A percentile compares a stretch with the other conserved stretches of the same genome.
Conservation (phyloP, 1,140 invertebrate genomes). For the Pseudomyrmex dendroicus region DNA sequence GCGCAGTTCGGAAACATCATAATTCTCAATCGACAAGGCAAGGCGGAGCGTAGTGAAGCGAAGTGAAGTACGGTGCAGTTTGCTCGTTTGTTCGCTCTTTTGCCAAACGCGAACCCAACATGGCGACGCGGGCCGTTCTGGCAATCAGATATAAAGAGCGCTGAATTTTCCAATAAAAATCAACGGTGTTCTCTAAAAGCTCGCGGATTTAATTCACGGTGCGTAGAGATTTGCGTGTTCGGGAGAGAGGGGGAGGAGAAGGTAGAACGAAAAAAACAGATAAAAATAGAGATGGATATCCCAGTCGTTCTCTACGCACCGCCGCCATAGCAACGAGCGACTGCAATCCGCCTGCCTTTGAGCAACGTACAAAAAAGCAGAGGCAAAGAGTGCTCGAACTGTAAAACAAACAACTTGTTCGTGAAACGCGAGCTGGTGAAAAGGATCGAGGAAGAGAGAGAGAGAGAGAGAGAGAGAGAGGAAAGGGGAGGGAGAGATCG, state of each 20-base stretch:
- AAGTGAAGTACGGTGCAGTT: neutral
- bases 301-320: conserved; percentile 20
- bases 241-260: neutral
- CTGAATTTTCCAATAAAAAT: conserved; percentile 58
- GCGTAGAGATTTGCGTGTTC: conserved; percentile 32
- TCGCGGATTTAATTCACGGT: conserved; percentile 53
- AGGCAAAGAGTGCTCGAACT: conserved; percentile 53
- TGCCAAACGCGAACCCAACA: neutral
- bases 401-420: conserved; percentile 59
- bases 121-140: conserved; percentile 4
- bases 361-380: conserved; percentile 54
- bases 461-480: no score
- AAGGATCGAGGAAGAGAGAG: no score
- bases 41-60: neutral
- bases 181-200: conserved; percentile 38
- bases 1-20: neutral
- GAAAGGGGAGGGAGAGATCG: neutral
- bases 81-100: neutral
- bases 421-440: conserved; percentile 38
- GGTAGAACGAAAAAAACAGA: conserved; percentile 25
- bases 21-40: conserved; percentile 18
- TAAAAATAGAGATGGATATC: conserved; percentile 9
- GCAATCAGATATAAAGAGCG: conserved; percentile 51
- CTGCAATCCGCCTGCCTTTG: conserved; percentile 59
- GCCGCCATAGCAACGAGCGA: conserved; percentile 45